Evolutionary conservation across 2,797 vertebrate species (phyloP).

Genomic region (Remorina albescens): DNA sequence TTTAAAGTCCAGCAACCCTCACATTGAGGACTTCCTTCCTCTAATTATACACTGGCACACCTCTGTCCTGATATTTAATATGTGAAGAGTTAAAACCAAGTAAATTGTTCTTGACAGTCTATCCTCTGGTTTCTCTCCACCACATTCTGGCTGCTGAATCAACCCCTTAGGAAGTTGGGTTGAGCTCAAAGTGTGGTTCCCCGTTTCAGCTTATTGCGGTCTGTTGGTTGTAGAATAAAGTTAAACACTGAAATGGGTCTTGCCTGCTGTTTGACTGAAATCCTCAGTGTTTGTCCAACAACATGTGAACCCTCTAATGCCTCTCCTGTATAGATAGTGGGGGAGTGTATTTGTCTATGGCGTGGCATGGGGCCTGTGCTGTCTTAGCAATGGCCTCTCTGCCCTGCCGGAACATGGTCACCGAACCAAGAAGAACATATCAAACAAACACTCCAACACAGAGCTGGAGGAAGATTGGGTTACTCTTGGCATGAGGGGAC

Average conservation of each 20-base stretch:
- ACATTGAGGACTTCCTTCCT: conserved; percentile 16
- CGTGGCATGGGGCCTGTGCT: conserved; percentile 66
- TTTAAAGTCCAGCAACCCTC: conserved; percentile 10
- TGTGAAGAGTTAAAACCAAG: conserved; percentile 41
- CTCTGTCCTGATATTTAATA: conserved; percentile 35
- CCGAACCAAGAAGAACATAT: conserved; percentile 72
- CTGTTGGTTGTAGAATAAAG: conserved; percentile 44
- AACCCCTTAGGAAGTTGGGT: conserved; percentile 27
- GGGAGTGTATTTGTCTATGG: conserved; percentile 80
- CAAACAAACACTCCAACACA: conserved; percentile 75
- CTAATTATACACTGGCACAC: conserved; percentile 20
- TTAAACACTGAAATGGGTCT: conserved; percentile 43
- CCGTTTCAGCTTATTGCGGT: conserved; percentile 41
- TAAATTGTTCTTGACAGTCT: conserved; percentile 57
- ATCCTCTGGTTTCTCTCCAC: conserved; percentile 52
- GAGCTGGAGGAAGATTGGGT: conserved; percentile 59
- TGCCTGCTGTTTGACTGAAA: conserved; percentile 63
- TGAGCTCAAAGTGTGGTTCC: conserved; percentile 48
- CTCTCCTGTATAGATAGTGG: conserved; percentile 64
- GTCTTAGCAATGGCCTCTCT: conserved; percentile 61
- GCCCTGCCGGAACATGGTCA: conserved; percentile 48
- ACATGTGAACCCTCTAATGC: conserved; percentile 57
- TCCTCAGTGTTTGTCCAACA: conserved; percentile 68
- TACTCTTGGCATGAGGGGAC: conserved; percentile 59
- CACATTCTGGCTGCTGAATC: conserved; percentile 48